Base-by-base conservation (phyloP, 2,888 invertebrate genomes). In the Drosophila kanekoi region DNA sequence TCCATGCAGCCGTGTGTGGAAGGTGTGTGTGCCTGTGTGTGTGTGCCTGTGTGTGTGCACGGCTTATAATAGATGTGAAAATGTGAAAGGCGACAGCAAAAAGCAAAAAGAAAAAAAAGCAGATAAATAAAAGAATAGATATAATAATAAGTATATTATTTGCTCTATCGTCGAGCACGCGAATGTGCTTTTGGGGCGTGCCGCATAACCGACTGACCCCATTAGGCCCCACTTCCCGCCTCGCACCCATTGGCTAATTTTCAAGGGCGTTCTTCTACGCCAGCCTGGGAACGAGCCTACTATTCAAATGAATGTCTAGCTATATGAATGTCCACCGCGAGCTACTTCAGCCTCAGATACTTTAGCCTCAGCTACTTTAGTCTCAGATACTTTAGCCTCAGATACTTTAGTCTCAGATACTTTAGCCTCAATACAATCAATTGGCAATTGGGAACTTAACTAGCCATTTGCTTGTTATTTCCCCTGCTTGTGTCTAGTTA, bases 171-270 rank as follows among this genome's bases (percentile, higher is more conserved):
- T 32, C 45, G 52, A 67, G 56, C 69, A 60, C 69, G 70, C 56
- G 56, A 43, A 60, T 52, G 18, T 51, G 43, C n/a, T 45, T 53
- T 56, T 56, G 48, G 69, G 72, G 72, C 62, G 66, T 66, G 77
- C 57, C 62, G 33, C 52, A 61, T 58, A 78, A 64, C 81, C 66
- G 75, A 74, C 65, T 87, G 87, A 89, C 85, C 75, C 70, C 82
- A 66, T 81, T 78, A 51, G 64, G 52, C 37, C 28, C 45, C 40
- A 40, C 40, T n/a, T 16, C 40, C 40, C 14, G 8, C 38, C 38
- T 2, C 51, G 10, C 52, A 32, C 5, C 35, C 9, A 6, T 61
- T 58, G 49, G 57, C 18, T 67, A 32, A 45, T 53, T 51, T 68
- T 84, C 87, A 82, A 89, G 82, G 82, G 44, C 53, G 49, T 38